These are phyloP conservation scores for Lycaon pictus DNA, from an alignment of 2,113 vertebrate species.

Conservation along the genomic window DNA sequence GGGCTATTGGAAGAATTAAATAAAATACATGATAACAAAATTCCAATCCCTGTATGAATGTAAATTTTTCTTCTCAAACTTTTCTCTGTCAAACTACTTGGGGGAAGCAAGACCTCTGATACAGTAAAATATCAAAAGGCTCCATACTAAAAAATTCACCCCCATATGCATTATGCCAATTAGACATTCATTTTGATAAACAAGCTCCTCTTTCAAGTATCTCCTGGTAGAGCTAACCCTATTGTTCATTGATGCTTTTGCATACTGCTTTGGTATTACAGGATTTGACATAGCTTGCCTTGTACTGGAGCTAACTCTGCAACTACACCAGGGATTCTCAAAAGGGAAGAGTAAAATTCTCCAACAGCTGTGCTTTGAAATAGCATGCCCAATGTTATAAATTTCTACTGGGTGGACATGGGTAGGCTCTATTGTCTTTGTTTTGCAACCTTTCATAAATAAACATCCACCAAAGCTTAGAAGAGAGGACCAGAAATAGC, in stretches of 20 bases:
- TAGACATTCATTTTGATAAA: conserved; percentile 46
- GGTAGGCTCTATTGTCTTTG: background rate
- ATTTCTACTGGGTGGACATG: background rate
- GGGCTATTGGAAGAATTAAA: background rate
- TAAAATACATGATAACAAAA: conserved; percentile 1
- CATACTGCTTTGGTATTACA: background rate
- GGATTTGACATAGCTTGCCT: background rate
- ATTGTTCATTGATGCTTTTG: conserved; percentile 43
- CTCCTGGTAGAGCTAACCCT: conserved; percentile 34
- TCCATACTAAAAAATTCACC: conserved; percentile 11
- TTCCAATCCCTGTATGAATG: background rate
- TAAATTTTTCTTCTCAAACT: conserved; percentile 17
- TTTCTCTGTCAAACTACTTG: background rate
- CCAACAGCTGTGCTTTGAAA: conserved; percentile 25
- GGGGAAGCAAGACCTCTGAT: background rate
- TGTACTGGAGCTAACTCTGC: conserved; percentile 18
- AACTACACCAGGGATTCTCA: conserved; percentile 35
- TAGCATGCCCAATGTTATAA: background rate
- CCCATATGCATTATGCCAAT: background rate
- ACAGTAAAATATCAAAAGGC: background rate
- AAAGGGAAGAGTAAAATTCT: conserved; percentile 56
- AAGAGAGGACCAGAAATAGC: background rate
- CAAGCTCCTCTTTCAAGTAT: conserved; percentile 55
- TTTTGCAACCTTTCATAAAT: conserved; percentile 31
- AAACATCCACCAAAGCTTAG: conserved; percentile 12